Evolutionary conservation across 2,113 vertebrate genomes (phyloP), one percentile per base, ranked within the genome.

Genomic region (Chrysochloris asiatica): DNA sequence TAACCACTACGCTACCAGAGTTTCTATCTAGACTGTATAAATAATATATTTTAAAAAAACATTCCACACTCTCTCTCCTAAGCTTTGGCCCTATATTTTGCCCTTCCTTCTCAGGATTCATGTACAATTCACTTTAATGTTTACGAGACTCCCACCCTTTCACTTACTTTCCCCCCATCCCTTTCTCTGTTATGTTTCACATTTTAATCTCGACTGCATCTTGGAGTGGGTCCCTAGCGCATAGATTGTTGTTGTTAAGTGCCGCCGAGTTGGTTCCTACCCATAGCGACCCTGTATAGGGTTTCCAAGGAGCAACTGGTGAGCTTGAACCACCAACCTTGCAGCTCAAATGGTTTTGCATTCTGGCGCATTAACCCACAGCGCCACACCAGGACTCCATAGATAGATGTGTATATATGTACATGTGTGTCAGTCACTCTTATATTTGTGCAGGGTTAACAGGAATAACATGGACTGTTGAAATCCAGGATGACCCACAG

Each of bases 401-500:
- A n/a, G n/a, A n/a, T n/a, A n/a, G n/a, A n/a, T n/a, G n/a, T n/a
- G n/a, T n/a, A n/a, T n/a, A n/a, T n/a, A n/a, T n/a, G n/a, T n/a
- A n/a, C n/a, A 10, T 22, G 48, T 59, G 67, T 89, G 69, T 72
- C 38, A 36, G 71, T 67, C 75, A 73, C 26, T 91, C 63, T 93
- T 69, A 71, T 21, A 52, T 78, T 63, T 84, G 28, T 56, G 8
- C 17, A 41, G 76, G 63, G 38, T 89, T 33, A 75, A 52, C 38
- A 69, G 12, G 56, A 80, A n/a, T 86, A 65, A 85, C 38, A 6
- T 21, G 26, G 38, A 43, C 45, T 13, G 1, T 43, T 79, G 79
- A 65, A 75, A 81, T 91, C 77, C 75, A 92, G 21, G 45, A 36
- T 79, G 45, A 52, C 45, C 69, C 65, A 28, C 48, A 47, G 93